Conservation (phyloP, 1,140 invertebrate genomes). For the Hypsibius dujardini region DNA sequence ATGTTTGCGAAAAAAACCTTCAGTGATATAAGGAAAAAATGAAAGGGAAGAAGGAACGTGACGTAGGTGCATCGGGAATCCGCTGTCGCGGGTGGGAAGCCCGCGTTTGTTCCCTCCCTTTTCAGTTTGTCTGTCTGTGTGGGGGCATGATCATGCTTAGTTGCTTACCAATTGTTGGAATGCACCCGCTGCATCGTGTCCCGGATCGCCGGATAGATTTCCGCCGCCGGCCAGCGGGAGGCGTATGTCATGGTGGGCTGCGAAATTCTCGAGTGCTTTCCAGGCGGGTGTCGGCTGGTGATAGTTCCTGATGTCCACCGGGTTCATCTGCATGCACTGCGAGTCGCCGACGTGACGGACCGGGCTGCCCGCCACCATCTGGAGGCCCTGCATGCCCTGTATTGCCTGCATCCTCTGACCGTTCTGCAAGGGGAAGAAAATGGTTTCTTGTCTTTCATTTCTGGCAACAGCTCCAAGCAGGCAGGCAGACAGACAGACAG, state of each 20-base stretch:
- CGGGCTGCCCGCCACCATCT: slow-evolving; percentile 84
- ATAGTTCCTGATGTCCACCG: slow-evolving; percentile 78
- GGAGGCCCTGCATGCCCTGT: slow-evolving; percentile 78
- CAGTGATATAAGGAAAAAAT: too few relatives aligned
- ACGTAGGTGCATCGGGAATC: too few relatives aligned
- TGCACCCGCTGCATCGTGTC: slow-evolving; percentile 63
- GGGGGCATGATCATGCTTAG: slow-evolving; percentile 3
- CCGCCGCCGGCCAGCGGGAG: background rate
- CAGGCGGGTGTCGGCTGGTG: slow-evolving; percentile 58
- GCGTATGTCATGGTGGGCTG: slow-evolving; percentile 64
- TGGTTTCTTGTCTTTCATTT: too few relatives aligned
- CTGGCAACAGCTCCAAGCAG: too few relatives aligned
- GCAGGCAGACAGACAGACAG: too few relatives aligned
- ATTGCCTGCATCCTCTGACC: slow-evolving; percentile 68
- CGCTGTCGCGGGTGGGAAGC: too few relatives aligned
- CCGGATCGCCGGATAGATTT: slow-evolving; percentile 41
- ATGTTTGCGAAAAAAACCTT: too few relatives aligned
- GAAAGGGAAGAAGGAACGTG: too few relatives aligned
- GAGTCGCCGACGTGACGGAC: slow-evolving; percentile 61
- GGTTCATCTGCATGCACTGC: slow-evolving; percentile 54
- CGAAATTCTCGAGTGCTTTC: slow-evolving; percentile 88
- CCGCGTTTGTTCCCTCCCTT: too few relatives aligned
- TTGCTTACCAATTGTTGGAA: slow-evolving; percentile 90
- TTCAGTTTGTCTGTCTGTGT: background rate
- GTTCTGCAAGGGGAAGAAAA: slow-evolving; percentile 45